These are phyloP conservation scores for Ostrea denselamellosa DNA, from an alignment of 1,140 invertebrate species.

Conservation along the genomic window DNA sequence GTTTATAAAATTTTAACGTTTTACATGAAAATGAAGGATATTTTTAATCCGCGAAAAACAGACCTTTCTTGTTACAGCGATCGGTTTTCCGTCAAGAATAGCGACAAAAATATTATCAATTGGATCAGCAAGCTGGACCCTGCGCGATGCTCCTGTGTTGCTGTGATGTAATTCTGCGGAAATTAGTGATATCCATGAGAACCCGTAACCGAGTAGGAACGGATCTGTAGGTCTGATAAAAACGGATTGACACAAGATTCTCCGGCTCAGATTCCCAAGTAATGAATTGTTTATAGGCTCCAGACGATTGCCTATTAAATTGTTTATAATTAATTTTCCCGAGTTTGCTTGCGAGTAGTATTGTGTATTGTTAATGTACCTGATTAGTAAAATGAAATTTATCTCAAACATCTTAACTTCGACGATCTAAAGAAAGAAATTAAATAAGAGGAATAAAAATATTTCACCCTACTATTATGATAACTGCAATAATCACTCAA, in stretches of 20 bases:
- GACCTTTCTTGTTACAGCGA: neutral
- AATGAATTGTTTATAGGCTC: conserved; percentile 33
- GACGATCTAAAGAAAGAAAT: neutral
- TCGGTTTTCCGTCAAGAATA: conserved; percentile 21
- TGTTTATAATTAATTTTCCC: conserved; percentile 26
- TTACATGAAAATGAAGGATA: neutral
- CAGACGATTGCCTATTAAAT: conserved; percentile 2
- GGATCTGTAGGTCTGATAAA: conserved; percentile 23
- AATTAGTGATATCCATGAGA: conserved; percentile 35
- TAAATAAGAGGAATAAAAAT: neutral
- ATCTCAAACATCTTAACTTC: neutral
- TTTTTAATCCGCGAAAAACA: neutral
- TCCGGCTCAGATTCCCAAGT: conserved; percentile 19
- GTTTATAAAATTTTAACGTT: neutral
- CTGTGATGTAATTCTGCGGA: conserved; percentile 30
- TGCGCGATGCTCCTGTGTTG: conserved; percentile 27
- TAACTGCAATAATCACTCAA: neutral
- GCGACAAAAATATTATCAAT: conserved; percentile 36
- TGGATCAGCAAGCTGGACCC: conserved; percentile 6
- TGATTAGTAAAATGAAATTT: neutral
- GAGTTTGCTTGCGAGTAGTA: neutral
- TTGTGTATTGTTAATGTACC: neutral
- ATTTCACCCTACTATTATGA: neutral
- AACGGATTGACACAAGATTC: conserved; percentile 37
- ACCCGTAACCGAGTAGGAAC: neutral